Evolutionary conservation across 2,113 vertebrate genomes (phyloP).

Genomic region (Polyodon spathula): DNA sequence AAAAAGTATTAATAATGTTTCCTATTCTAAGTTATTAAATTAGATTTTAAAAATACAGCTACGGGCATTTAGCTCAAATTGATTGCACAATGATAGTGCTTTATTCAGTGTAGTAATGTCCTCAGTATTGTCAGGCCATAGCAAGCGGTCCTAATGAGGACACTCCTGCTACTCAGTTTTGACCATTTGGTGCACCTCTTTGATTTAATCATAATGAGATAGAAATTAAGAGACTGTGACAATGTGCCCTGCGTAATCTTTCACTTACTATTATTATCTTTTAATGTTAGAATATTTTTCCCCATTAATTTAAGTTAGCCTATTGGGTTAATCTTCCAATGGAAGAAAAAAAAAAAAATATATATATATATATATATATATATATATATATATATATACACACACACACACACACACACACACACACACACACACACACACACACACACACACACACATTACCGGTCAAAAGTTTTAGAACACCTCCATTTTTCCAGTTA

Average conservation of each 20-base stretch:
- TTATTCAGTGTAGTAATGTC: slow-evolving; percentile 46
- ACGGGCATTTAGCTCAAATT: slow-evolving; percentile 91
- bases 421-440: too few species aligned
- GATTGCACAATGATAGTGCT: slow-evolving; percentile 91
- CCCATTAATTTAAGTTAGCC: slow-evolving; percentile 46
- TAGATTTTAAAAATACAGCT: slow-evolving; percentile 99
- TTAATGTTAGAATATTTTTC: slow-evolving; percentile 36
- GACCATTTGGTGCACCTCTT: slow-evolving; percentile 51
- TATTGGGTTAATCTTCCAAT: slow-evolving; percentile 49
- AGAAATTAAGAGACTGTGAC: slow-evolving; percentile 47
- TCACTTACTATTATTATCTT: slow-evolving; percentile 42
- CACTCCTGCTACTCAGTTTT: slow-evolving; percentile 43
- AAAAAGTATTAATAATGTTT: slow-evolving; percentile 99
- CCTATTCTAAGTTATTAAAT: slow-evolving; percentile 99
- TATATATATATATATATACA: too few species aligned
- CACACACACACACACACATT: too few species aligned
- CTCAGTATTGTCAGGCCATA: slow-evolving; percentile 41
- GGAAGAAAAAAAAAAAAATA: slow-evolving; percentile 42
- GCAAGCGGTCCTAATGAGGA: slow-evolving; percentile 49
- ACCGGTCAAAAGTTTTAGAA: too few species aligned
- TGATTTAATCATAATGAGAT: slow-evolving; percentile 58
- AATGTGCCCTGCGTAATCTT: slow-evolving; percentile 28
- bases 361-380: too few species aligned
- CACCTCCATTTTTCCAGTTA: too few species aligned
- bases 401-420: too few species aligned